A percentile compares a stretch with the other conserved stretches of the same genome.
These are phyloP conservation scores for Hypothenemus hampei DNA, from an alignment of 1,140 invertebrate genomes.

Conservation along the genomic window DNA sequence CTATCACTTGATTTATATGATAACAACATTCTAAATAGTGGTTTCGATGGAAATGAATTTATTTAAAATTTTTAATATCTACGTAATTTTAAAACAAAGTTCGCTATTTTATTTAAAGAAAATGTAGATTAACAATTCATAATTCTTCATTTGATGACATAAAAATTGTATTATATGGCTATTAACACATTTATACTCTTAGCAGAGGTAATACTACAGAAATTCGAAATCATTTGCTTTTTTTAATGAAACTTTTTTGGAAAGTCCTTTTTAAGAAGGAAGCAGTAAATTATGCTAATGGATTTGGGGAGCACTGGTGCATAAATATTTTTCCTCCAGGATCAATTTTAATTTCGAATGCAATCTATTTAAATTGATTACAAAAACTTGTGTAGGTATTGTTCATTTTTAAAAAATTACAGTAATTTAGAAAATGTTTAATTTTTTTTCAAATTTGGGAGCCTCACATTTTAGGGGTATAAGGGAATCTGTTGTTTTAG, in stretches of 20 bases:
- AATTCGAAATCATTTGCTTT: background rate
- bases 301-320: conserved; percentile 82
- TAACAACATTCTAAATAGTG: conserved; percentile 40
- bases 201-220: background rate
- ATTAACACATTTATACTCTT: conserved; percentile 53
- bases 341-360: conserved; percentile 50
- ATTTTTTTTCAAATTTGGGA: background rate
- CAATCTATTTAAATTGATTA: conserved; percentile 65
- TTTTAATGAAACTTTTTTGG: conserved; percentile 28
- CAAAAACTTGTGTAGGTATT: conserved; percentile 61
- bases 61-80: conserved; percentile 6
- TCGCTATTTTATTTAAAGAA: conserved; percentile 43
- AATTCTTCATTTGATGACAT: conserved; percentile 53
- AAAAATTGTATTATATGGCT: conserved; percentile 65
- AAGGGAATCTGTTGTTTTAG: background rate
- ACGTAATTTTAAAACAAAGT: background rate
- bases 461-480: too few relatives aligned
- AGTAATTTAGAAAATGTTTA: too few relatives aligned
- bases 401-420: background rate
- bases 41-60: conserved; percentile 1
- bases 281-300: conserved; percentile 63
- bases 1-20: conserved; percentile 45
- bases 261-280: conserved; percentile 3
- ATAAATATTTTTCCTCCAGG: conserved; percentile 54
- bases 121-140: conserved; percentile 61